Percentiles rank a stretch among this genome's conserved stretches.
phyloP scores from a whole-genome alignment of 2,113 vertebrate species.

The Myotis davidii region DNA sequence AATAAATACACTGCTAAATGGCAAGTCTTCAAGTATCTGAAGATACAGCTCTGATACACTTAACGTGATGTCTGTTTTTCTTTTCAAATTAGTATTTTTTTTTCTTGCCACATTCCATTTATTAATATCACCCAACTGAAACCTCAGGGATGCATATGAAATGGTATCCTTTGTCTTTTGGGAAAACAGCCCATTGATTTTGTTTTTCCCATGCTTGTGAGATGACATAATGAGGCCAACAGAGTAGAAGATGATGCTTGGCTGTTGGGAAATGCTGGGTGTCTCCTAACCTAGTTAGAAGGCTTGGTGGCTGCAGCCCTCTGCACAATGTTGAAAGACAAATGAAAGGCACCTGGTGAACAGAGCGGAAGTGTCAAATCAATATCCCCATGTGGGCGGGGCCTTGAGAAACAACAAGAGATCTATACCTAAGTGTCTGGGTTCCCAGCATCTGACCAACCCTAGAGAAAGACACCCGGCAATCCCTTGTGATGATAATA shows the following conservation, averaged over 20 bases:
- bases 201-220: background rate
- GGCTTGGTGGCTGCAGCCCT: background rate
- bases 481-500: background rate
- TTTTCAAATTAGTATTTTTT: background rate
- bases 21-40: constrained; percentile 19
- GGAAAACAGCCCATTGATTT: background rate
- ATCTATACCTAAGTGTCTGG: background rate
- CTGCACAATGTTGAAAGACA: background rate
- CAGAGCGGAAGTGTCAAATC: background rate
- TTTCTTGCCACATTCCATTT: constrained; percentile 11
- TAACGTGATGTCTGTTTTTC: background rate
- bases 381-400: background rate
- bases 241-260: background rate
- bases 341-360: background rate
- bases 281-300: background rate
- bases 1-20: background rate
- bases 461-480: background rate
- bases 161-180: background rate
- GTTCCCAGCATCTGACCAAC: background rate
- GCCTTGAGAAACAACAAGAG: background rate
- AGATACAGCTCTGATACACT: background rate
- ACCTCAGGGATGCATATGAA: background rate
- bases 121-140: constrained; percentile 52
- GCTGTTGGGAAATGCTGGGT: background rate
- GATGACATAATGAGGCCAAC: background rate